These are phyloP conservation scores for Lophotis ruficrista DNA, from an alignment of 2,113 vertebrate species.

Conservation along the genomic window DNA sequence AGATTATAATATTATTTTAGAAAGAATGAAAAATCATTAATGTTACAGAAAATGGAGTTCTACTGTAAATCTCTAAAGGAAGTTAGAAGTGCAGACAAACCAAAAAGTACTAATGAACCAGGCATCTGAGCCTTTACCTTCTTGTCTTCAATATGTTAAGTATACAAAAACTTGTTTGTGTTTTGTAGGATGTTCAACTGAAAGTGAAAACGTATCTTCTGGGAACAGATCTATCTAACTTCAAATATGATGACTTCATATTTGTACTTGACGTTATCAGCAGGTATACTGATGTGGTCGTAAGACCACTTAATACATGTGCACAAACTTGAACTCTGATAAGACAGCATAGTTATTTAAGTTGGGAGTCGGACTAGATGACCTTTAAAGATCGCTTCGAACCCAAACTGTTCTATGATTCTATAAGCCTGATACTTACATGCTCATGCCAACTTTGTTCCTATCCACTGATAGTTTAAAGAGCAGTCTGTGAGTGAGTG, in stretches of 20 bases:
- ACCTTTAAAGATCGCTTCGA: no score
- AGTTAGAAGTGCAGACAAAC: not conserved
- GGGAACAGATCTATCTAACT: slow-evolving; percentile 97
- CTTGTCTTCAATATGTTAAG: not conserved
- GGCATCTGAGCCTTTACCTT: not conserved
- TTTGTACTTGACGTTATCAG: slow-evolving; percentile 97
- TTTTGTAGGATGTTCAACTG: slow-evolving; percentile 92
- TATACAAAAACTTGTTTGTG: not conserved
- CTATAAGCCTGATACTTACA: not conserved
- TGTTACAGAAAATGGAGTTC: not conserved
- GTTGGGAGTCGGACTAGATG: no score
- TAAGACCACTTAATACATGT: not conserved
- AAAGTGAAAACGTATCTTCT: slow-evolving; percentile 98
- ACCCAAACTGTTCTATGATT: no score
- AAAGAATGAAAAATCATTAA: not conserved
- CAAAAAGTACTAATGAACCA: not conserved
- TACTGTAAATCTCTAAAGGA: not conserved
- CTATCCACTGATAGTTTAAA: not conserved
- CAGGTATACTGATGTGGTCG: slow-evolving; percentile 77
- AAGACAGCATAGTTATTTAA: not conserved
- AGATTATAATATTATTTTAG: not conserved
- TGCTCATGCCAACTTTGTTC: not conserved
- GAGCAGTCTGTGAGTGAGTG: not conserved
- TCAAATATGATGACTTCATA: slow-evolving; percentile 99
- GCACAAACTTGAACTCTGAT: not conserved